Conservation (phyloP, 1,140 invertebrate species). For the Lordiphosa stackelbergi region DNA sequence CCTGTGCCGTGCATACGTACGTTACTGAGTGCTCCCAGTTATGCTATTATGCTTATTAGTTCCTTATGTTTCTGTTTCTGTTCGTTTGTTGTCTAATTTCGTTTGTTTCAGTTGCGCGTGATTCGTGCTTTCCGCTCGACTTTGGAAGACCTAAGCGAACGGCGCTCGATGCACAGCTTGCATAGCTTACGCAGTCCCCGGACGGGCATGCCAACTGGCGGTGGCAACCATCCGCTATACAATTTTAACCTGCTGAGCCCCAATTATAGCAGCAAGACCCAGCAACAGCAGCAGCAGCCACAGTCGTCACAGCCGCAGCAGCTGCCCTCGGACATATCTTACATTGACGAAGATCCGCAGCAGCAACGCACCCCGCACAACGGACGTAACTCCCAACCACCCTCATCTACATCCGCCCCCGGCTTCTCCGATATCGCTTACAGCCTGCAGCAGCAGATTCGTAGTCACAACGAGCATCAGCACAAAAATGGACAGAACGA, state of each 20-base stretch:
- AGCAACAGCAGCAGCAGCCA: constrained; percentile 36
- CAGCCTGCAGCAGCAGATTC: constrained; percentile 34
- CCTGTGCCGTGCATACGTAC: constrained; percentile 10
- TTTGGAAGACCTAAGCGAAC: constrained; percentile 99
- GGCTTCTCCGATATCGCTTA: constrained; percentile 48
- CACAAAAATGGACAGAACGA: constrained; percentile 54
- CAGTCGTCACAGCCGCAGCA: constrained; percentile 21
- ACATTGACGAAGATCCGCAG: constrained; percentile 91
- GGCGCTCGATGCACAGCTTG: constrained; percentile 97
- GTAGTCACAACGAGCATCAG: constrained; percentile 18
- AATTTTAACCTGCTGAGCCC: constrained; percentile 69
- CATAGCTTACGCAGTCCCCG: constrained; percentile 96
- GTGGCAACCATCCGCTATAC: constrained; percentile 50
- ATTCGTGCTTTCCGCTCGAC: constrained; percentile 99
- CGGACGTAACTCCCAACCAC: constrained; percentile 35
- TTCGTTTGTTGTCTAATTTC: constrained; percentile 78
- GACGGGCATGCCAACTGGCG: constrained; percentile 33
- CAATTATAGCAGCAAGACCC: constrained; percentile 47
- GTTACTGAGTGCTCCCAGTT: constrained; percentile 22
- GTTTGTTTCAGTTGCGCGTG: constrained; percentile 98
- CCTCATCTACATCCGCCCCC: constrained; percentile 22
- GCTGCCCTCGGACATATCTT: constrained; percentile 89
- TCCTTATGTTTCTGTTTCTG: constrained; percentile 62
- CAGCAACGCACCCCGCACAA: constrained; percentile 48
- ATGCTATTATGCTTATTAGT: constrained; percentile 43